phyloP scores from a whole-genome alignment of 1,140 invertebrate species.

The Brachionus rubens region DNA sequence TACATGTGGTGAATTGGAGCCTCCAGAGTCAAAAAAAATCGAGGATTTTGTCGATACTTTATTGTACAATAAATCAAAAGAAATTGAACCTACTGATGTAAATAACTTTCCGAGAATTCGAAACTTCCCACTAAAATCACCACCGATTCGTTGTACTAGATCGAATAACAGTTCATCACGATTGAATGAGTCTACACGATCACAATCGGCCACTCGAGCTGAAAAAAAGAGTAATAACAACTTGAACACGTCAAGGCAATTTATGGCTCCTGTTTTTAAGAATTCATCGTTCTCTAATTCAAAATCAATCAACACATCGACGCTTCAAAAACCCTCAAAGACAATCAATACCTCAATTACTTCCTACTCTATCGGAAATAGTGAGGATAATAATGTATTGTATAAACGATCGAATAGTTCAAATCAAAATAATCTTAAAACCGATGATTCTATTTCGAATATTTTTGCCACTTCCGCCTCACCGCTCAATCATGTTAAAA shows the following conservation, averaged over 20 bases:
- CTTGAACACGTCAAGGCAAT: not conserved
- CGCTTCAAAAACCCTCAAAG: not conserved
- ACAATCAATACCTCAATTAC: conserved; percentile 2
- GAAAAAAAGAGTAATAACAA: conserved; percentile 13
- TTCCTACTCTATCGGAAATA: not conserved
- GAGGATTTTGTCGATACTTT: conserved; percentile 15
- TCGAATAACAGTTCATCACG: not conserved
- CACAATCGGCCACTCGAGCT: conserved; percentile 2
- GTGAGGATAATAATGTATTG: not conserved
- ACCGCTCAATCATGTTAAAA: not conserved
- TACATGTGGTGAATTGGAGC: not conserved
- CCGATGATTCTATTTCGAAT: conserved; percentile 15
- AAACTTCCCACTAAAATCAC: conserved; percentile 7
- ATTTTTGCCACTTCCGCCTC: not conserved
- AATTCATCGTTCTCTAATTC: not conserved
- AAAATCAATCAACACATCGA: not conserved
- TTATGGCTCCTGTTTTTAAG: conserved; percentile 10
- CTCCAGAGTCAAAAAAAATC: conserved; percentile 10
- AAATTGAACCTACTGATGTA: conserved; percentile 24
- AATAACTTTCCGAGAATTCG: conserved; percentile 34
- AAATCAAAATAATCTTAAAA: conserved; percentile 1
- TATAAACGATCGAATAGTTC: conserved; percentile 38
- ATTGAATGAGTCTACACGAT: not conserved
- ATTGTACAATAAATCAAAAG: conserved; percentile 29
- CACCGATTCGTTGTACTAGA: not conserved